phyloP scores from a whole-genome alignment of 64 coral and sea anemone species.

The Catalaphyllia jardinei region DNA sequence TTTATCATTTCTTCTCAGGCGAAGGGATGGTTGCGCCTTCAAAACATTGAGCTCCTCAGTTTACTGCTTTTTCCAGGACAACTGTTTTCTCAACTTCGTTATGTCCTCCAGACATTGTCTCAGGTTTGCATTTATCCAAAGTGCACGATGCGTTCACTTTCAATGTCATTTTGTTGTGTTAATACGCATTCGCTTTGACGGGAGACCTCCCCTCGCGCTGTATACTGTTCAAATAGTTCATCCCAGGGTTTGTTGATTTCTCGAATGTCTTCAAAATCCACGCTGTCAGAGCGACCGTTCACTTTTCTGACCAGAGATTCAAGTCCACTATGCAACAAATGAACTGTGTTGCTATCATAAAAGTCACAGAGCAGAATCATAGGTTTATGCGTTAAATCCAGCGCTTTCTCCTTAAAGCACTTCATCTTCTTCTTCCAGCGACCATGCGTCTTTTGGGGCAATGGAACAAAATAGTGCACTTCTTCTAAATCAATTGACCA shows the following conservation, averaged over 20 bases:
- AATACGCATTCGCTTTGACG: not conserved
- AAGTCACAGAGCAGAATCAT: not conserved
- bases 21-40: no score
- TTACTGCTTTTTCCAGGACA: no score
- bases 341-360: slow-evolving; percentile 9
- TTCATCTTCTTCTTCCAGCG: slow-evolving; percentile 35
- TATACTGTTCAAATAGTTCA: slow-evolving; percentile 66
- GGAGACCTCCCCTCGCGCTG: not conserved
- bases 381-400: slow-evolving; percentile 22
- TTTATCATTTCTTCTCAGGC: no score
- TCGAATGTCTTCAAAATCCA: slow-evolving; percentile 23
- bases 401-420: slow-evolving; percentile 24
- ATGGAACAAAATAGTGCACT: slow-evolving; percentile 61
- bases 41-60: no score
- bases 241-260: slow-evolving; percentile 54
- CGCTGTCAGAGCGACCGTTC: slow-evolving; percentile 11
- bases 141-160: no score
- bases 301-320: slow-evolving; percentile 19
- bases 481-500: slow-evolving; percentile 60
- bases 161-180: no score
- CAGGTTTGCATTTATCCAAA: no score
- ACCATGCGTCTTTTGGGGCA: not conserved
- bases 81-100: no score
- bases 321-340: slow-evolving; percentile 38
- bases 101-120: no score